A percentile compares a stretch with the other conserved stretches of the same genome.
Conservation (phyloP, 2,888 invertebrate genomes). For the Plebejus anna region DNA sequence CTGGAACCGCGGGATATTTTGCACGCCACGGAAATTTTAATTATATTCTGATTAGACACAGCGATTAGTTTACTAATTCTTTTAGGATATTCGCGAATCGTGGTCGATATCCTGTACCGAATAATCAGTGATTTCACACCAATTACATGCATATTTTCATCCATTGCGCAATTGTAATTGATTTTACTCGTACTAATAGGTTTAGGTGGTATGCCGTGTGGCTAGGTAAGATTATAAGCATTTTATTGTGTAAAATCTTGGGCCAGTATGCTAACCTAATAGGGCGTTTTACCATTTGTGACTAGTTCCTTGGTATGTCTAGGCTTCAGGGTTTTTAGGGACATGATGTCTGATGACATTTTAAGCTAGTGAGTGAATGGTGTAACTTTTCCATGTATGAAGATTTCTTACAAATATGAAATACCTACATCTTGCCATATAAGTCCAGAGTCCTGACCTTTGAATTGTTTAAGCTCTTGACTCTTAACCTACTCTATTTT, state of each 20-base stretch:
- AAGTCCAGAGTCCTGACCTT: too few relatives aligned
- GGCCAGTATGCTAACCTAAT: background rate
- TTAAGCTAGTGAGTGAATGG: background rate
- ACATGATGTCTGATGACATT: background rate
- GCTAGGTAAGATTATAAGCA: background rate
- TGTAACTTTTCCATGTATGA: background rate
- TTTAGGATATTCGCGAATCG: constrained; percentile 1
- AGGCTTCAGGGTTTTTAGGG: background rate
- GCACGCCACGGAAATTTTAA: background rate
- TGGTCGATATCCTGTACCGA: constrained; percentile 15
- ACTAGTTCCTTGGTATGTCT: background rate
- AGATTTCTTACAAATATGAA: background rate
- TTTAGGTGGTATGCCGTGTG: background rate
- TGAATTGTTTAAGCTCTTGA: too few relatives aligned
- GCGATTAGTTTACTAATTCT: background rate
- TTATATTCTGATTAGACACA: background rate
- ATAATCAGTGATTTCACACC: constrained; percentile 18
- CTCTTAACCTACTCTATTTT: too few relatives aligned
- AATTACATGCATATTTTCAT: constrained; percentile 24
- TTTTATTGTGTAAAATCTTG: background rate
- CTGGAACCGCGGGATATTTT: background rate
- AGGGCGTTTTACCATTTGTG: background rate
- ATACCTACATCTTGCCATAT: too few relatives aligned
- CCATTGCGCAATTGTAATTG: background rate
- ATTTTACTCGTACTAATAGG: background rate